Conservation (phyloP, 2,797 vertebrate genomes). For the Poliocrania exsul region DNA sequence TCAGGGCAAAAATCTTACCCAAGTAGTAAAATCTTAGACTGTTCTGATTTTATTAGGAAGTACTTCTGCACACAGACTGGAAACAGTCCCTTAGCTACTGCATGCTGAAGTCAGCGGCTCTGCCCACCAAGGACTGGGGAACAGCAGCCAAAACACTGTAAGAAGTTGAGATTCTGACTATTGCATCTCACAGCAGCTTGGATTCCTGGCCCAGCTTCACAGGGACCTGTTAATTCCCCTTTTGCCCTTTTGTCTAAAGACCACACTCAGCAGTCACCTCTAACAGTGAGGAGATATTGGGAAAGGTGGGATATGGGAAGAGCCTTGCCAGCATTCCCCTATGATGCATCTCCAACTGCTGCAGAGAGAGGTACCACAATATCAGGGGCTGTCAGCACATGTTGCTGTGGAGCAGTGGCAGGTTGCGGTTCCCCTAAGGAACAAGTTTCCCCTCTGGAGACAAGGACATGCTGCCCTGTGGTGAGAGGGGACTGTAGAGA, state of each 20-base stretch:
- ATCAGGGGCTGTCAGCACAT: background rate
- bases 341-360: background rate
- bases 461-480: background rate
- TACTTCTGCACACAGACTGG: background rate
- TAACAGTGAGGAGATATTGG: background rate
- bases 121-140: fast-evolving
- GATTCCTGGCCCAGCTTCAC: background rate
- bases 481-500: background rate
- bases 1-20: background rate
- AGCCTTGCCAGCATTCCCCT: background rate
- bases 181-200: background rate
- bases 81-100: background rate
- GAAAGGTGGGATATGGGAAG: background rate
- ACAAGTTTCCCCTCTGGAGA: background rate
- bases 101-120: background rate
- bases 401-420: background rate
- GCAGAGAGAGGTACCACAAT: background rate
- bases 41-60: background rate
- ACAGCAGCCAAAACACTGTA: background rate
- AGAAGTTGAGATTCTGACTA: background rate
- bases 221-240: background rate
- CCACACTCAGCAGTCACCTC: background rate
- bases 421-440: background rate
- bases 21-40: background rate
- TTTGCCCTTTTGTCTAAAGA: background rate